These are phyloP conservation scores for Craterocephalus amniculus DNA, from an alignment of 2,797 vertebrate species.

Conservation along the genomic window DNA sequence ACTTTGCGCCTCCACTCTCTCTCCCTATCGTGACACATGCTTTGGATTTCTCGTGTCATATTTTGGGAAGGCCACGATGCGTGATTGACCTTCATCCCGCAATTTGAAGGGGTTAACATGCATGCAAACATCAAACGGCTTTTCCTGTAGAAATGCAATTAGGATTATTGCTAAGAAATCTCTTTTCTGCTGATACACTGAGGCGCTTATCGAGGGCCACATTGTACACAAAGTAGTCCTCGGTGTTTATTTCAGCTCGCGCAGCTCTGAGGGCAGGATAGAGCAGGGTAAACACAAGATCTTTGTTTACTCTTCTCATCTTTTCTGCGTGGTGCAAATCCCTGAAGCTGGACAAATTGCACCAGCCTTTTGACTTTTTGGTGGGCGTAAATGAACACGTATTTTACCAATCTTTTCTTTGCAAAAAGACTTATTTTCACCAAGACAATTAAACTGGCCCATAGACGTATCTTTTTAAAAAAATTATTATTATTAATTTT, in stretches of 20 bases:
- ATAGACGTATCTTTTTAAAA: not conserved
- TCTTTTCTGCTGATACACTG: slow-evolving; percentile 42
- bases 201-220: slow-evolving; percentile 20
- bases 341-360: slow-evolving; percentile 12
- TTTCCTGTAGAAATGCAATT: slow-evolving; percentile 36
- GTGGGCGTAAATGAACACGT: not conserved
- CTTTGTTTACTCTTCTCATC: slow-evolving; percentile 19
- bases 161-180: slow-evolving; percentile 53
- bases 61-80: slow-evolving; percentile 52
- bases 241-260: slow-evolving; percentile 38
- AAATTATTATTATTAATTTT: not conserved
- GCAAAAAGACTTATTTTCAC: slow-evolving; percentile 1
- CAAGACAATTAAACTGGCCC: not conserved
- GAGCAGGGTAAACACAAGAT: not conserved
- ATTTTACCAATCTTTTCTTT: not conserved
- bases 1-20: slow-evolving; percentile 54
- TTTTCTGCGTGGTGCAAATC: slow-evolving; percentile 19
- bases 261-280: slow-evolving; percentile 46
- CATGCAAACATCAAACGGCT: slow-evolving; percentile 51
- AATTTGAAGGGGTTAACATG: slow-evolving; percentile 48
- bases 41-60: slow-evolving; percentile 54
- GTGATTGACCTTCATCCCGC: slow-evolving; percentile 60
- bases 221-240: slow-evolving; percentile 26
- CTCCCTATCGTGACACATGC: slow-evolving; percentile 44
- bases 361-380: not conserved